A percentile compares a stretch with the other conserved stretches of the same genome.
Evolutionary conservation across 2,888 invertebrate species (phyloP).

Genomic region (Notodonta ziczac): DNA sequence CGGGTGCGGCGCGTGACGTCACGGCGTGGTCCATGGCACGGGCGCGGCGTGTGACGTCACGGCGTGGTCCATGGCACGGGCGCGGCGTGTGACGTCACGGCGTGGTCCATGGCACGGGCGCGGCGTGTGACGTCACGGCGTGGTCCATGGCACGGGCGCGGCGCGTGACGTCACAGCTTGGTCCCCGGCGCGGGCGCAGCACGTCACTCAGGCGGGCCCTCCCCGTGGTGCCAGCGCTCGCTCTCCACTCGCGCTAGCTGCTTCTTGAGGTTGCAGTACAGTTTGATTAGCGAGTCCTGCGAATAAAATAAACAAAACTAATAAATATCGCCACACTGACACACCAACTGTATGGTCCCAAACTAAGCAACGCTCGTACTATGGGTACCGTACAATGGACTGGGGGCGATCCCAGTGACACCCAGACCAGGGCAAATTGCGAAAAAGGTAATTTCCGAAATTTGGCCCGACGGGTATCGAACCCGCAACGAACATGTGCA

Average conservation of each 20-base stretch:
- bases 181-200: conserved; percentile 16
- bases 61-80: not conserved
- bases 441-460: no score
- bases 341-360: no score
- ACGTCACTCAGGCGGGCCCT: conserved; percentile 76
- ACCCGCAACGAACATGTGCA: no score
- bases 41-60: no score
- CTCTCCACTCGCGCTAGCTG: conserved; percentile 85
- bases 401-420: no score
- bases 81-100: conserved; percentile 27
- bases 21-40: not conserved
- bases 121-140: conserved; percentile 27
- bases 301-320: conserved; percentile 40
- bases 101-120: conserved; percentile 13
- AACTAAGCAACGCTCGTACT: no score
- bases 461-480: no score
- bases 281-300: conserved; percentile 87
- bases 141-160: conserved; percentile 14
- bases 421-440: no score
- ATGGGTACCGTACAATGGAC: no score
- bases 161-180: conserved; percentile 50
- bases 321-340: no score
- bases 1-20: no score
- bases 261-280: conserved; percentile 87
- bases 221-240: conserved; percentile 83